Evolutionary conservation across 2,797 vertebrate genomes (phyloP).

Genomic region (Falco naumanni): DNA sequence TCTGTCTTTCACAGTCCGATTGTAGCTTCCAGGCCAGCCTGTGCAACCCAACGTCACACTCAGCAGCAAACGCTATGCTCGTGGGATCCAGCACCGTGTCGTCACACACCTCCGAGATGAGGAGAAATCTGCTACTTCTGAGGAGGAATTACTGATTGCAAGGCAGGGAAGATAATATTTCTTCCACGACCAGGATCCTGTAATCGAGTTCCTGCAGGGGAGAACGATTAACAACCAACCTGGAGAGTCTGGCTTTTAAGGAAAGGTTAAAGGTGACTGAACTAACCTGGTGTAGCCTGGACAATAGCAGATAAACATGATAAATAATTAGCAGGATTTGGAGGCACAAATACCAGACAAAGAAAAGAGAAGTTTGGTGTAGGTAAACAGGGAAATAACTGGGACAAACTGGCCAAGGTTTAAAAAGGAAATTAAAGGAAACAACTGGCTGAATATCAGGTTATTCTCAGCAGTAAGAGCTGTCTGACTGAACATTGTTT

Average conservation of each 20-base stretch:
- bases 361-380: not conserved
- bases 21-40: fast-evolving
- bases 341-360: not conserved
- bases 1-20: not conserved
- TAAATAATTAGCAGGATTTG: not conserved
- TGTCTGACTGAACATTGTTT: not conserved
- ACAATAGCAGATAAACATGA: not conserved
- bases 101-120: fast-evolving
- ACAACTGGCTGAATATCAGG: not conserved
- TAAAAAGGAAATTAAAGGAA: not conserved
- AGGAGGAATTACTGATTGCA: not conserved
- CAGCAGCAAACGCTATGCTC: fast-evolving
- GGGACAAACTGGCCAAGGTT: not conserved
- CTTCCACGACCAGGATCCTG: not conserved
- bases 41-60: fast-evolving
- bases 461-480: not conserved
- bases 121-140: fast-evolving
- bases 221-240: not conserved
- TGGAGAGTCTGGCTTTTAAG: not conserved
- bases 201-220: not conserved
- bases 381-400: not conserved
- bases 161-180: not conserved
- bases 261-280: not conserved
- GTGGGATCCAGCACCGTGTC: fast-evolving
- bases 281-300: not conserved